Evolutionary conservation across 2,888 invertebrate species (phyloP).

Genomic region (Agrochola litura): DNA sequence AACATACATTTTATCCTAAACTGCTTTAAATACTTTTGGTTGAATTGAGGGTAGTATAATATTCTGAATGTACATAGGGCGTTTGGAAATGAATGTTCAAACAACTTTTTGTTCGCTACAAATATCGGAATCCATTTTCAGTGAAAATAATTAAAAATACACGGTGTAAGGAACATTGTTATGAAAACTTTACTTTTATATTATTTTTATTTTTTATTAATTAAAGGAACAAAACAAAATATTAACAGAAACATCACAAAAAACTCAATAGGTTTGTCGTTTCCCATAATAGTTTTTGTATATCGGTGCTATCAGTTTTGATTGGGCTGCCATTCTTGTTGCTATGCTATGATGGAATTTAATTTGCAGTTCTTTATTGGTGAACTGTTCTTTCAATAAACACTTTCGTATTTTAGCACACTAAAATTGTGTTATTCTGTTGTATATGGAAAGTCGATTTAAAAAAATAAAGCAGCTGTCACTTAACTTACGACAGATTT

Average conservation of each 20-base stretch:
- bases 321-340: no score
- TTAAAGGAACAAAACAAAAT: no score
- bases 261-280: no score
- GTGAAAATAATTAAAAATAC: background rate
- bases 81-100: background rate
- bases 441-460: background rate
- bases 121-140: background rate
- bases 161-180: background rate
- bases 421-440: no score
- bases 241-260: no score
- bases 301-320: no score
- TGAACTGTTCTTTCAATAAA: no score
- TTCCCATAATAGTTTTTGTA: no score
- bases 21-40: constrained; percentile 44
- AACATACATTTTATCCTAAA: constrained; percentile 44
- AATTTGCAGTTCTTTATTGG: no score
- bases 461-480: background rate
- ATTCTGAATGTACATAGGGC: constrained; percentile 17
- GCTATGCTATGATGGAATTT: no score
- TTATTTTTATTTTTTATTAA: no score
- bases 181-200: background rate
- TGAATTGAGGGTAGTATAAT: constrained; percentile 27
- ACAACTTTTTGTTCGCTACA: background rate
- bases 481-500: background rate
- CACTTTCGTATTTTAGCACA: no score